Evolutionary conservation across 2,888 invertebrate genomes (phyloP), one percentile per base, ranked within the genome.

Genomic region (Therioaphis trifolii): DNA sequence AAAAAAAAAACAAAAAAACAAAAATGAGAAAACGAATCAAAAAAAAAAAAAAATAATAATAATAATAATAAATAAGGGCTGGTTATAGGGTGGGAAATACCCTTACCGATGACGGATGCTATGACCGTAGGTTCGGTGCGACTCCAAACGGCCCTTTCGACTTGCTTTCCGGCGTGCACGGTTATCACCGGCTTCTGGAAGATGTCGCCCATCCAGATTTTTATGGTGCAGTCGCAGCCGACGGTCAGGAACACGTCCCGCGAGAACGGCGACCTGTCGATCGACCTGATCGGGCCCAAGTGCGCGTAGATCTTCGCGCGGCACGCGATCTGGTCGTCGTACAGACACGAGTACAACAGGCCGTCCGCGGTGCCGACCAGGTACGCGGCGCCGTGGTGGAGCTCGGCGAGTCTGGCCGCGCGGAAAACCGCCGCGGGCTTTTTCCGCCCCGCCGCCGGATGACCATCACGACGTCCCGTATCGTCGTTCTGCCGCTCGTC

Each of bases 141-240:
- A 18, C 72, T 82, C 80, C 80, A 82, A 9, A 52, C 35, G 49
- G 80, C 80, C 18, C 40, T 63, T 35, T 61, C 72, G 9, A 82
- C 49, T 12, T 49, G 72, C 52, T 24, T 11, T 3, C 12, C 18
- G 4, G 15, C 9, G 11, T 24, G 11, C 14, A 82, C 18, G 5
- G 18, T 52, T 21, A 82, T 49, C 58, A 74, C 40, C 7, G 80
- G 72, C 18, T 72, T 49, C 7, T 18, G 12, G 18, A 72, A 78
- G 12, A 68, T 2, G 4, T 52, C 52, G n/a, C 52, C 24, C 0
- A 68, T 12, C 78, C 78, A 78, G 9, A 78, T 52, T 18, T 78
- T 68, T 15, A 78, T 40, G 3, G 9, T n/a, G 21, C 40, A 68
- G 27, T 78, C 78, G 14, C 35, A 55, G 7, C 78, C 78, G n/a